Base-by-base conservation (phyloP, 2,888 invertebrate species). In the Aphodius granarius region DNA sequence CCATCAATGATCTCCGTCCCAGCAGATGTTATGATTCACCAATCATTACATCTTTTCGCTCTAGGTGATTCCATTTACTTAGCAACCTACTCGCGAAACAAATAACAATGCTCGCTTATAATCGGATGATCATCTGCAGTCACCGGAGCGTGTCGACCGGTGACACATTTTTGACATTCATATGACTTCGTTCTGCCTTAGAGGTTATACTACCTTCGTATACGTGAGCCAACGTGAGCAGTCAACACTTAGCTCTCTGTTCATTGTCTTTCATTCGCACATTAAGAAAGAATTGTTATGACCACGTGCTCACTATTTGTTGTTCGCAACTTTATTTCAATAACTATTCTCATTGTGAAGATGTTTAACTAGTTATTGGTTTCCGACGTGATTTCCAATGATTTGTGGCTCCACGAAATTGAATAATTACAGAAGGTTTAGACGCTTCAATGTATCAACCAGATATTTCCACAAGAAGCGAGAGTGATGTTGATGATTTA, bases 141-240 rank as follows among this genome's bases (percentile, higher is more conserved):
- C n/a, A 9, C 20, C 68, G 68, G 22, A 68, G 20, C 68, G 20
- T 68, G 68, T 21, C 68, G 68, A 5, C 9, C 21, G 22, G n/a
- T 68, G 68, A 68, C 68, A 68, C 68, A 68, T 68, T 19, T 68
- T 68, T 68, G 68, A 68, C 68, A 68, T 68, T 68, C 68, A 68
- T 68, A 20, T 68, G 68, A 68, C 68, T 68, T 68, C n/a, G 43
- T 43, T 43, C 43, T 43, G 43, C 43, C 68, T 68, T 68, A 9
- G 68, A 68, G 68, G 68, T 21, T 22, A 68, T 19, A 68, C n/a
- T 21, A 5, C 68, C n/a, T 19, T 65, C 19, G 65, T 65, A 17
- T 65, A 18, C 65, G 16, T 9, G 19, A n/a, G n/a, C n/a, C 9
- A 43, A 43, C 43, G 43, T 43, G 43, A 43, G 43, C 43, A 43